Evolutionary conservation across 2,888 invertebrate species (phyloP), one percentile per base, ranked within the genome.

Genomic region (Mechanitis messenoides): DNA sequence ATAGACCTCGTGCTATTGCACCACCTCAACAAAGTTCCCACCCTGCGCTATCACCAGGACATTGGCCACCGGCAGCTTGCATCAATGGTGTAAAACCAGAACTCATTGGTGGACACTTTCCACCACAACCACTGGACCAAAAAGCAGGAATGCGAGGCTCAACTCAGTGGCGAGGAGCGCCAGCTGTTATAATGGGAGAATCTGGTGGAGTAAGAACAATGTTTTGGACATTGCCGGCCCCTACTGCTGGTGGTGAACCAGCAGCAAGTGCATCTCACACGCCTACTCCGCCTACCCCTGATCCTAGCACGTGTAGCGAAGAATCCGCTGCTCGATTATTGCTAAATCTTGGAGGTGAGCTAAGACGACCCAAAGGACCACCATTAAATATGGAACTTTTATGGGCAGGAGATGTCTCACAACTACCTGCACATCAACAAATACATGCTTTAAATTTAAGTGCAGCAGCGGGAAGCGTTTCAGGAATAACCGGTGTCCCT

Each of bases 121-220:
- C 91, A 76, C 87, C 89, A 60, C 89, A 89, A 72, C 83, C 81
- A 31, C 75, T 85, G 38, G 90, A 90, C 65, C 73, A 80, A 50
- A 88, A 90, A 71, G 74, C 75, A 20, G 88, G 87, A 50, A 73
- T 75, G 61, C 76, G 90, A 71, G 84, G 87, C 7, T 79, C 80
- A 73, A 75, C 81, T 56, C 90, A 85, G 84, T 88, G 88, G 89
- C 92, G 88, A 76, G 94, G 82, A 74, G 94, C 97, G 58, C 97
- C 97, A 42, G 95, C 96, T 56, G 97, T 97, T 67, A 96, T 97
- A 71, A 96, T 97, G 96, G 97, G 97, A 56, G 97, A 97, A 83
- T 96, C 96, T 47, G 97, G 97, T 60, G 96, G 97, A 53, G 97
- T 97, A 0, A 91, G 94, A 55, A 93, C 93, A 33, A 93, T 93